Conservation (phyloP, 2,113 vertebrate species). For the Tetrao urogallus region DNA sequence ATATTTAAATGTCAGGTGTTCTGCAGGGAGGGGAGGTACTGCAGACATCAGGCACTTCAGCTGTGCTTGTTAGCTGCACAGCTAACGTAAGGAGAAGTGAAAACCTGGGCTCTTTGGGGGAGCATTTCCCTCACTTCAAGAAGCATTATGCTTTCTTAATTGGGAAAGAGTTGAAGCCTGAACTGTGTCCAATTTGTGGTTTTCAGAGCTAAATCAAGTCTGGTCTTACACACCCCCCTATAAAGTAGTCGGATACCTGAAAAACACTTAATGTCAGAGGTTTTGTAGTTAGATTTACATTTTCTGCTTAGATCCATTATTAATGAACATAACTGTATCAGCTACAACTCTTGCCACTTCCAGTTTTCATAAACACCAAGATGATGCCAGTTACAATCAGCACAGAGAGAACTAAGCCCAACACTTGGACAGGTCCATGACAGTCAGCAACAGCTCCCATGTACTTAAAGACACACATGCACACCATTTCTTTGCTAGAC, state of each 20-base stretch:
- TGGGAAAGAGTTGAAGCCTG: background rate
- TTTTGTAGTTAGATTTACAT: background rate
- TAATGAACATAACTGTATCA: background rate
- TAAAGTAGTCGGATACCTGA: background rate
- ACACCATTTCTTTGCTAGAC: background rate
- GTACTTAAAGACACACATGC: background rate
- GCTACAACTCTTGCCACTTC: background rate
- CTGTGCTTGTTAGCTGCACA: background rate
- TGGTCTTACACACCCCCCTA: background rate
- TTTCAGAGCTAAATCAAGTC: background rate
- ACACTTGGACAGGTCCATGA: rapidly evolving
- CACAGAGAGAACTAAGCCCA: background rate
- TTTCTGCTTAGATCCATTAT: background rate
- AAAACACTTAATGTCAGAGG: background rate
- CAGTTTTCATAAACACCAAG: background rate
- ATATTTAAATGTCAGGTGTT: background rate
- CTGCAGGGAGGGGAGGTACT: background rate
- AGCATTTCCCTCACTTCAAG: background rate
- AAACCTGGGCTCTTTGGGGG: background rate
- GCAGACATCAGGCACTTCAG: background rate
- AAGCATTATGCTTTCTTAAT: background rate
- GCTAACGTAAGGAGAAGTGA: background rate
- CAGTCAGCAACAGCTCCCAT: background rate
- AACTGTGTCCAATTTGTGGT: background rate
- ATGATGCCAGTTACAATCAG: background rate